Evolutionary conservation across 2,797 vertebrate genomes (phyloP).

Genomic region (Silurus lanzhouensis): DNA sequence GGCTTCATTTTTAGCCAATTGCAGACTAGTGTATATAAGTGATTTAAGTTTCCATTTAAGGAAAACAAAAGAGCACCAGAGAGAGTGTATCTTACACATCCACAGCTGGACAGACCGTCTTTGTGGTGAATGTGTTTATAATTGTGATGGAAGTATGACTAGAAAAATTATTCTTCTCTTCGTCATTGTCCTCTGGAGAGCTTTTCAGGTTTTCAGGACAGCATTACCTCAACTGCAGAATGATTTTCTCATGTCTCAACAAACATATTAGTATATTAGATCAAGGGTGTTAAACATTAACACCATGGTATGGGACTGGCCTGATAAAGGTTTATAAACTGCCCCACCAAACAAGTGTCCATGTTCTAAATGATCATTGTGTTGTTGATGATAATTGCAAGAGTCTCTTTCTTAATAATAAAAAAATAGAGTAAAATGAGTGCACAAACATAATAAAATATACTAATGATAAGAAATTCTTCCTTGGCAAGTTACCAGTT

Average conservation of each 20-base stretch:
- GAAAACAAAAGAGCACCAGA: not conserved
- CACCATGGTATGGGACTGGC: not conserved
- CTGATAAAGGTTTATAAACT: not conserved
- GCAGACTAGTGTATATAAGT: not conserved
- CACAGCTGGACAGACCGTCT: not conserved
- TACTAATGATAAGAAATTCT: not conserved
- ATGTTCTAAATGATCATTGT: not conserved
- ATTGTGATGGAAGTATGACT: slow-evolving; percentile 31
- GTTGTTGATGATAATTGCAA: not conserved
- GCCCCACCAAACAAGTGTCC: not conserved
- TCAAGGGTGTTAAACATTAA: not conserved
- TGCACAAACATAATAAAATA: not conserved
- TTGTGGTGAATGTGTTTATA: slow-evolving; percentile 1
- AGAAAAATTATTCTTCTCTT: slow-evolving; percentile 8
- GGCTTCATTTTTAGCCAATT: not conserved
- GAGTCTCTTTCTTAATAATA: not conserved
- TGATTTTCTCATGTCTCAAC: not conserved
- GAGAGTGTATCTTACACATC: not conserved
- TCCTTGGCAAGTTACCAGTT: not conserved
- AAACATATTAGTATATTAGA: not conserved
- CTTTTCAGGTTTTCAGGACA: slow-evolving; percentile 2
- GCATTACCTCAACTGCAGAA: not conserved
- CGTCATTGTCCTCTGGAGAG: slow-evolving; percentile 4
- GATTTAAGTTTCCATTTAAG: not conserved
- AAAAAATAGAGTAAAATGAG: not conserved